phyloP scores from a whole-genome alignment of 2,113 vertebrate species.

The human region GRCh38 chr22:34908501-34909000 shows the following conservation, averaged over 20 bases:
- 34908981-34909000: fast-evolving
- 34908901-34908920: fast-evolving
- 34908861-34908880: neutral
- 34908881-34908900: neutral
- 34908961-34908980: no score
- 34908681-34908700: neutral
- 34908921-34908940: no score
- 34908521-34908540: neutral
- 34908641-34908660: neutral
- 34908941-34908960: neutral
- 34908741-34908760: neutral
- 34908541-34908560: neutral
- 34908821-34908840: neutral
- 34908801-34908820: neutral
- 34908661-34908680: neutral
- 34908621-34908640: fast-evolving
- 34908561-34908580: neutral
- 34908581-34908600: neutral
- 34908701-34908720: neutral
- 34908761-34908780: neutral
- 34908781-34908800: neutral
- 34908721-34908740: no score
- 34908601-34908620: fast-evolving
- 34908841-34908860: neutral
- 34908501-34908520: fast-evolving